These are phyloP conservation scores for Microplitis demolitor DNA, from an alignment of 1,140 invertebrate species.

Conservation along the genomic window DNA sequence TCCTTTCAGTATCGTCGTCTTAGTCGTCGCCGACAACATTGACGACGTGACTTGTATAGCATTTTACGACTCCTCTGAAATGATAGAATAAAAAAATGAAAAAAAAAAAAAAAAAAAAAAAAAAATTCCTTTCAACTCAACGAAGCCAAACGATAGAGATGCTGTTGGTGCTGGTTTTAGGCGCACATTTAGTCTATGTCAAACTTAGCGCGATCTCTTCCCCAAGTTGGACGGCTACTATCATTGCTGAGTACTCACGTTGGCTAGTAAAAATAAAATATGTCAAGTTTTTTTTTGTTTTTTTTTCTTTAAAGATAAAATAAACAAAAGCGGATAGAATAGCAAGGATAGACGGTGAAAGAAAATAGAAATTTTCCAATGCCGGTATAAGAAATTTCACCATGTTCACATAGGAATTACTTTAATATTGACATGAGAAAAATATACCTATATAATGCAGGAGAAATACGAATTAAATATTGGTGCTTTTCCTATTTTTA, in stretches of 20 bases:
- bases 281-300: background rate
- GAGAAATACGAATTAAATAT: no score
- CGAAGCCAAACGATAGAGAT: background rate
- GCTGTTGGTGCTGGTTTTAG: background rate
- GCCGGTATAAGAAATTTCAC: no score
- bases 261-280: background rate
- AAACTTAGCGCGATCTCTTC: slow-evolving; percentile 5
- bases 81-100: background rate
- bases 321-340: background rate
- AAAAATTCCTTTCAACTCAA: slow-evolving; percentile 14
- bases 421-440: no score
- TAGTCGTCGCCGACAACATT: slow-evolving; percentile 1
- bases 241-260: background rate
- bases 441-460: no score
- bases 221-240: background rate
- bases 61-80: slow-evolving; percentile 12
- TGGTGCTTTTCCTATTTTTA: no score
- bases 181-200: slow-evolving; percentile 22
- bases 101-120: slow-evolving; percentile 10
- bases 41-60: slow-evolving; percentile 9
- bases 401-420: no score
- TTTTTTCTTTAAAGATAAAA: background rate
- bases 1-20: background rate
- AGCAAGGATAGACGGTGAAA: background rate
- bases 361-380: no score